Evolutionary conservation across 2,113 vertebrate genomes (phyloP), one percentile per base, ranked within the genome.

Genomic region (Aegithalos caudatus): DNA sequence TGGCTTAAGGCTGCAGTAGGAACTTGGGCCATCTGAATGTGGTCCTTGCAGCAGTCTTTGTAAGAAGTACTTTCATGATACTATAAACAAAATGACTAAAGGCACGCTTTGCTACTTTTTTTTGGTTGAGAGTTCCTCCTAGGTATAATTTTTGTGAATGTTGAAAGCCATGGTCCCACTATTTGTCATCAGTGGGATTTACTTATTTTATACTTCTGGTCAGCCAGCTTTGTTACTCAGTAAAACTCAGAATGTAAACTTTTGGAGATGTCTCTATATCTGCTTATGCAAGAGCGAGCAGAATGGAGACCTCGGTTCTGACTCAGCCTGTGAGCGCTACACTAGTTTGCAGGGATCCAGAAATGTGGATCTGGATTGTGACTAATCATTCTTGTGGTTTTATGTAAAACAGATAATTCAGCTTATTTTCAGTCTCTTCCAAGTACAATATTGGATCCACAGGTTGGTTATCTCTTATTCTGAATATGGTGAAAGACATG

Each of bases 341-440:
- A 84, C 91, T 73, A 81, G 74, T 44, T 96, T 81, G 58, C 60
- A 93, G 57, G 56, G 94, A 71, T 92, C 79, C 82, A 94, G 93
- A 94, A 96, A 88, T 94, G 27, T 42, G 38, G 19, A 93, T 91
- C 93, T 93, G 90, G 51, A 92, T 72, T 88, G 76, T 95, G 90
- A 92, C 65, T 90, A 90, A 74, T 86, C 82, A 69, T 95, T 92
- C 72, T 92, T 95, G 77, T 88, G 69, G 69, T 54, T 96, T 86
- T 90, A 71, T 96, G 37, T 69, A 78, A 65, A 94, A 95, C 67
- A 83, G 80, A 48, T 83, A 74, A 60, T 92, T 78, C 47, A 66
- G 25, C 10, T 93, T 94, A 71, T 74, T 94, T 90, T 79, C 69
- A 47, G 12, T 73, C 48, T 88, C 61, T 81, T 65, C 42, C 1